Conservation (phyloP, 2,113 vertebrate species). For the Stomatorhinus ivindoensis region DNA sequence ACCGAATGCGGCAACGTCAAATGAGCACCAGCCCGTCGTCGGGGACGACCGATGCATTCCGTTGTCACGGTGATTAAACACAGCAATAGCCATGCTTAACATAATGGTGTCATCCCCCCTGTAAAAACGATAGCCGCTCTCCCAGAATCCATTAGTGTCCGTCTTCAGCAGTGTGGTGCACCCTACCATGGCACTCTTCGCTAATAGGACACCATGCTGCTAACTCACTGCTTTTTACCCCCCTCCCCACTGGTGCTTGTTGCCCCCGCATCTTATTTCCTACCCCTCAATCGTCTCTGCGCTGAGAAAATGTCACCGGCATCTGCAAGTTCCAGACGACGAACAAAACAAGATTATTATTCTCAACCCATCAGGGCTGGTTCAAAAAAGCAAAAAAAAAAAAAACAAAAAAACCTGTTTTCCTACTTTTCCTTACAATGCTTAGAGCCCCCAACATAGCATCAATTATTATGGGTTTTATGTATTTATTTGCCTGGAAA, state of each 20-base stretch:
- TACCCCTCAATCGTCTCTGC: constrained; percentile 51
- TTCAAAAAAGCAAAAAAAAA: constrained; percentile 26
- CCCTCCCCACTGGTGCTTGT: constrained; percentile 12
- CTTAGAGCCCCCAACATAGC: background rate
- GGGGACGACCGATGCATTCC: constrained; percentile 37
- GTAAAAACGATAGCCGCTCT: constrained; percentile 47
- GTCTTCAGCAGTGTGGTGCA: constrained; percentile 37
- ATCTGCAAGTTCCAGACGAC: constrained; percentile 50
- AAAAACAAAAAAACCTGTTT: constrained; percentile 7
- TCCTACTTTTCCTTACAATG: constrained; percentile 26
- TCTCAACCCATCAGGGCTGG: constrained; percentile 39
- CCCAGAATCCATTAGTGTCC: constrained; percentile 44
- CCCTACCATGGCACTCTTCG: constrained; percentile 24
- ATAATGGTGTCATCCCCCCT: constrained; percentile 41
- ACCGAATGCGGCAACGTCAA: constrained; percentile 30
- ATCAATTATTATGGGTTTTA: background rate
- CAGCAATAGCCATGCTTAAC: constrained; percentile 41
- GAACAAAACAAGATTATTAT: constrained; percentile 53
- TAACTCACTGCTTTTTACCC: constrained; percentile 37
- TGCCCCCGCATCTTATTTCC: constrained; percentile 40
- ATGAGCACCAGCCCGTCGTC: constrained; percentile 18
- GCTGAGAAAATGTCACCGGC: constrained; percentile 55
- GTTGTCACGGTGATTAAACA: constrained; percentile 44
- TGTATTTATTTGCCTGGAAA: constrained; percentile 2
- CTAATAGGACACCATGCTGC: constrained; percentile 33